These are phyloP conservation scores for Gopherus evgoodei DNA, from an alignment of 2,113 vertebrate genomes.

Conservation along the genomic window DNA sequence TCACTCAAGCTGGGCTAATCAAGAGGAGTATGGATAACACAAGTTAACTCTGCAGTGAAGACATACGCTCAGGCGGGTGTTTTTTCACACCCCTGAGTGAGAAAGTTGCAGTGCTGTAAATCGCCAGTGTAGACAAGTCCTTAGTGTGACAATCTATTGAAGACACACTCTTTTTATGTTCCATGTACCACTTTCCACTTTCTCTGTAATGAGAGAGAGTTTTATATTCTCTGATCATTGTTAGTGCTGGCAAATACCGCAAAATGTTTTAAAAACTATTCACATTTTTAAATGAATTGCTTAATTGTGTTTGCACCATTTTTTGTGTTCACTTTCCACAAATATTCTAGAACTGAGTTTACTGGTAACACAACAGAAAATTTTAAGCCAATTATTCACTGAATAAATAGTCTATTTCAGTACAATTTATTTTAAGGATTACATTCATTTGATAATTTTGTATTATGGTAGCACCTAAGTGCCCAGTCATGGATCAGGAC, in stretches of 20 bases:
- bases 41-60: not conserved
- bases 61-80: too few relatives aligned
- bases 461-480: not conserved
- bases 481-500: fast-evolving
- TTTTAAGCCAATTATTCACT: not conserved
- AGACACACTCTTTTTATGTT: not conserved
- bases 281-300: not conserved
- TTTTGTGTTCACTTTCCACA: not conserved
- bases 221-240: not conserved
- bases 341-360: fast-evolving
- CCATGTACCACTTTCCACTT: not conserved
- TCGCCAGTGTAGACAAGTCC: too few relatives aligned
- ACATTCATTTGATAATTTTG: fast-evolving
- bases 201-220: not conserved
- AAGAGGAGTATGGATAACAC: not conserved
- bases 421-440: not conserved
- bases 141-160: not conserved
- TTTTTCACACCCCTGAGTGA: too few relatives aligned
- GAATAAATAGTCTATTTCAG: not conserved
- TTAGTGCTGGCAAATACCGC: not conserved
- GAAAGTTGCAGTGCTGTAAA: too few relatives aligned
- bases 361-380: fast-evolving
- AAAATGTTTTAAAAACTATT: not conserved
- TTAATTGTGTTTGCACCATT: not conserved
- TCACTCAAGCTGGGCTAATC: not conserved